phyloP scores from a whole-genome alignment of 2,113 vertebrate genomes.

The Oophaga pumilio region DNA sequence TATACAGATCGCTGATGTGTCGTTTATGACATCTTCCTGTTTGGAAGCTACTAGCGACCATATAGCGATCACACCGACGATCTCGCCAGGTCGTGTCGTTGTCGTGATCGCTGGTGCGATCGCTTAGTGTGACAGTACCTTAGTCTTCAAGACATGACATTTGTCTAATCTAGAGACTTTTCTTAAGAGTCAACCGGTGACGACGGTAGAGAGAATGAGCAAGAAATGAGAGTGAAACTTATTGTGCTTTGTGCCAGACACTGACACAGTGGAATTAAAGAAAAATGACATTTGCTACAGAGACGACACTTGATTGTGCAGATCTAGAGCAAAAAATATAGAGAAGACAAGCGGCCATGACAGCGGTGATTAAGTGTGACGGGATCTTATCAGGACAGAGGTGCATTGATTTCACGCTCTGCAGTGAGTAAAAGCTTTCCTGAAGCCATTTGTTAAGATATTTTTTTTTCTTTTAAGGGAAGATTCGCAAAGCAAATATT shows the following conservation, averaged over 20 bases:
- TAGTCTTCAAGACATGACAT: neutral
- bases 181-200: neutral
- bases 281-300: constrained; percentile 12
- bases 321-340: neutral
- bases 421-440: neutral
- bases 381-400: neutral
- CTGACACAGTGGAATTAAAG: neutral
- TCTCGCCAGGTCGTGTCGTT: no score
- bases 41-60: no score
- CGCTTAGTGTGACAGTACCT: no score
- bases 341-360: constrained; percentile 3
- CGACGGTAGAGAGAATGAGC: neutral
- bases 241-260: constrained; percentile 11
- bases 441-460: neutral
- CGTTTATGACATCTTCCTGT: no score
- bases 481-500: neutral
- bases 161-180: neutral
- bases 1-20: no score
- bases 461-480: neutral
- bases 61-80: no score
- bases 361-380: constrained; percentile 15
- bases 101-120: no score
- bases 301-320: neutral
- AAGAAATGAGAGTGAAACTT: neutral
- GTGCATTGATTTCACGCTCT: neutral